Conservation (phyloP, 37 sponge, comb jelly and placozoan genomes). For the Cladorhizidae sp. region DNA sequence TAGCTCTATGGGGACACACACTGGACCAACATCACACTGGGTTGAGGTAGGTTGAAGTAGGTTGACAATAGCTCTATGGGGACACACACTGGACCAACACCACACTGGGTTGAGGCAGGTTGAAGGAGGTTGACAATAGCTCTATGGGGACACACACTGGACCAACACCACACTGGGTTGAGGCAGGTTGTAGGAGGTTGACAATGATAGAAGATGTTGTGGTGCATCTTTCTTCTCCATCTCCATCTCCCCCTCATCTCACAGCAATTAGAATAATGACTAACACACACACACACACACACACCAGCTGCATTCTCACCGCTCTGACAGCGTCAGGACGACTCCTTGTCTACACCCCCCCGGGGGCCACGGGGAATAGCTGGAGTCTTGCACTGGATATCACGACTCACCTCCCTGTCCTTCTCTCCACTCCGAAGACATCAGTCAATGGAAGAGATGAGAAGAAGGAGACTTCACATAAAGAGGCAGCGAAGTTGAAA, state of each 20-base stretch:
- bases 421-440: not conserved
- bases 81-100: no score
- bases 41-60: no score
- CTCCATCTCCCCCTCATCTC: not conserved
- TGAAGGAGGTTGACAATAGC: no score
- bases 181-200: no score
- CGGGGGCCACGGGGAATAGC: not conserved
- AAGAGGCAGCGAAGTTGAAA: not conserved
- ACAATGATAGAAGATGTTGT: no score
- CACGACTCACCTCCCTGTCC: not conserved
- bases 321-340: conserved; percentile 19
- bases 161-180: no score
- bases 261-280: not conserved
- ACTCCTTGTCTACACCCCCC: conserved; percentile 31
- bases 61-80: no score
- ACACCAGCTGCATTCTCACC: conserved; percentile 26
- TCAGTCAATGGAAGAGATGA: not conserved
- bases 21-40: no score
- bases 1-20: no score
- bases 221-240: not conserved
- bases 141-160: no score
- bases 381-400: conserved; percentile 12
- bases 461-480: not conserved
- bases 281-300: no score
- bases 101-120: no score